phyloP scores from a whole-genome alignment of 2,797 vertebrate species.

The Parauchenoglanis punctatus region DNA sequence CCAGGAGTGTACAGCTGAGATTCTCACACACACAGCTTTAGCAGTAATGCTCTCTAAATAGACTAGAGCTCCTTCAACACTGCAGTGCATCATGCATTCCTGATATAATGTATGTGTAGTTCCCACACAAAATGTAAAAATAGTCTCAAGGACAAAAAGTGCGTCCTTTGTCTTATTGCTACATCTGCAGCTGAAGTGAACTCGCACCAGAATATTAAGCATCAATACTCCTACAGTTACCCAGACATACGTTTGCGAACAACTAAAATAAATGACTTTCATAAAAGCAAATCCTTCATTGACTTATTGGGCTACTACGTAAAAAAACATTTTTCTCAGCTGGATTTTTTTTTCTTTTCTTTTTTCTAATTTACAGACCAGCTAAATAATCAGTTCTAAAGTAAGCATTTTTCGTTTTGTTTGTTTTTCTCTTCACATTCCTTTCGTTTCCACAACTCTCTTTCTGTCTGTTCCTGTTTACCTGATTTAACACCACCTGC shows the following conservation, averaged over 20 bases:
- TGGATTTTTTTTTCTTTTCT: neutral
- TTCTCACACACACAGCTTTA: neutral
- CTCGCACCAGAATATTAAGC: neutral
- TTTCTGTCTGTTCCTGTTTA: neutral
- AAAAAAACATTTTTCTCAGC: neutral
- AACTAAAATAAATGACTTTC: neutral
- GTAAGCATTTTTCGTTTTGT: neutral
- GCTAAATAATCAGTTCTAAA: neutral
- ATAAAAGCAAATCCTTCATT: neutral
- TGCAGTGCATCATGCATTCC: constrained; percentile 3
- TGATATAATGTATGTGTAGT: constrained; percentile 3
- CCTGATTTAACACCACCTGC: neutral
- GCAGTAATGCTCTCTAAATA: neutral
- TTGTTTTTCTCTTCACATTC: neutral
- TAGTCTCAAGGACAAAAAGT: neutral
- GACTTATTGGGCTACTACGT: neutral
- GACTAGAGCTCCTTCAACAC: neutral
- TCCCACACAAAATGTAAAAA: neutral
- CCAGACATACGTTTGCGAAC: neutral
- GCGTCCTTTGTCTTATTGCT: neutral
- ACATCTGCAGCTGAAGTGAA: neutral
- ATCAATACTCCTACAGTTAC: neutral
- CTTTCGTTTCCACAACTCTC: neutral
- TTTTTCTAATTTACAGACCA: neutral
- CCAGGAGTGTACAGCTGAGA: neutral